Base-by-base conservation (phyloP, 2,888 invertebrate genomes). In the Abrostola tripartita region DNA sequence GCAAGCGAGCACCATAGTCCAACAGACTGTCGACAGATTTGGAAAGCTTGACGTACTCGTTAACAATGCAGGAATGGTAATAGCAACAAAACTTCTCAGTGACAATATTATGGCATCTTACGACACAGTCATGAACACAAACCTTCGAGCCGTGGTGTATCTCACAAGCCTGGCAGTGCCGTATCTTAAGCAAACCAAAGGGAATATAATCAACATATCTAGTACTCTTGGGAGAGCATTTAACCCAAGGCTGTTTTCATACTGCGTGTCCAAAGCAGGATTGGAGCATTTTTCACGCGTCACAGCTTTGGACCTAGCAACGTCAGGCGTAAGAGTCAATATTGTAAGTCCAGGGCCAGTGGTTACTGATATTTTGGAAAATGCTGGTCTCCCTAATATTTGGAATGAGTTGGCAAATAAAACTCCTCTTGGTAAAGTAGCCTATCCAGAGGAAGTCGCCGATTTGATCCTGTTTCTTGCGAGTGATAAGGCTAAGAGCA, bases 281-380 rank as follows among this genome's bases (percentile, higher is more conserved):
- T 44, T 71, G 7, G 97, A 97, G 85, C 97, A 97, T 79, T 95
- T 98, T 71, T 97, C 97, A 0, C 91, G 95, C 72, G 96, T 96
- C 80, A 89, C 95, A 11, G 97, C 97, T 7, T 85, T 97, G 52
- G 97, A 96, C 79, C 85, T 96, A 11, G 95, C 95, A 57, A 65
- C 87, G 0, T 92, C 94, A 76, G 92, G 85, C n/a, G 95, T 97
- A 0, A 90, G 97, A 55, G 96, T 97, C 0, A 97, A 97, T 84
- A 91, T 95, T 58, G 96, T 97, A 0, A 96, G 96, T 82, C 97
- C 97, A 42, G 97, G 97, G n/a, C 96, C 97, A 0, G 95, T 96
- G 0, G 96, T 52, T 5, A 71, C 71, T 24, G 52, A 74, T 24
- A 63, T 71, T 49, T 41, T 68, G 9, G 49, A 53, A 14, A 51